These are phyloP conservation scores for Spodoptera litura DNA, from an alignment of 1,140 invertebrate species.

Conservation along the genomic window DNA sequence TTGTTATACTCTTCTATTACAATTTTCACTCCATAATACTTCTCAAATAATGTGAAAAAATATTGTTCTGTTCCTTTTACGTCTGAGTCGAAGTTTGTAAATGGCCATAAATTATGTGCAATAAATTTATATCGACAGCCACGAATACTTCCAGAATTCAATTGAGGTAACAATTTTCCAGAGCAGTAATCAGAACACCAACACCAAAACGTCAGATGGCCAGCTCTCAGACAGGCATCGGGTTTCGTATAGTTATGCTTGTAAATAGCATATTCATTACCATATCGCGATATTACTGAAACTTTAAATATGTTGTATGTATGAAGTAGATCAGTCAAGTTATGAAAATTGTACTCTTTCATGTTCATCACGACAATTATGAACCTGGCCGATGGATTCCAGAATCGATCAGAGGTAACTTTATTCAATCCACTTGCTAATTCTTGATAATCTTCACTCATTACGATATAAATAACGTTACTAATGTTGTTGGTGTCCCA, in stretches of 20 bases:
- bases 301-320: conserved; percentile 10
- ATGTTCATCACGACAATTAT: conserved; percentile 46
- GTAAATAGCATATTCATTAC: conserved; percentile 7
- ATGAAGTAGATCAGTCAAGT: background rate
- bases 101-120: conserved; percentile 18
- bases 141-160: conserved; percentile 35
- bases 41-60: conserved; percentile 31
- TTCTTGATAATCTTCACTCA: too few relatives aligned
- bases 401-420: conserved; percentile 47
- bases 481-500: too few relatives aligned
- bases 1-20: background rate
- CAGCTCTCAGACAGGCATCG: background rate
- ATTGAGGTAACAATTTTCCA: conserved; percentile 3
- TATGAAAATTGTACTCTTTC: background rate
- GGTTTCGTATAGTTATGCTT: conserved; percentile 6
- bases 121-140: conserved; percentile 39
- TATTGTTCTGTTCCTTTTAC: conserved; percentile 27
- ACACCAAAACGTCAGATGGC: conserved; percentile 3
- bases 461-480: too few relatives aligned
- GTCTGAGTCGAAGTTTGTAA: background rate
- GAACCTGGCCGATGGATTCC: conserved; percentile 56
- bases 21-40: conserved; percentile 37
- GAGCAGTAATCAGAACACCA: background rate
- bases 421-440: background rate
- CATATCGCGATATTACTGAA: background rate